These are phyloP conservation scores for Tethya wilhelma DNA, from an alignment of 37 sponge, comb jelly and placozoan species.

Conservation along the genomic window DNA sequence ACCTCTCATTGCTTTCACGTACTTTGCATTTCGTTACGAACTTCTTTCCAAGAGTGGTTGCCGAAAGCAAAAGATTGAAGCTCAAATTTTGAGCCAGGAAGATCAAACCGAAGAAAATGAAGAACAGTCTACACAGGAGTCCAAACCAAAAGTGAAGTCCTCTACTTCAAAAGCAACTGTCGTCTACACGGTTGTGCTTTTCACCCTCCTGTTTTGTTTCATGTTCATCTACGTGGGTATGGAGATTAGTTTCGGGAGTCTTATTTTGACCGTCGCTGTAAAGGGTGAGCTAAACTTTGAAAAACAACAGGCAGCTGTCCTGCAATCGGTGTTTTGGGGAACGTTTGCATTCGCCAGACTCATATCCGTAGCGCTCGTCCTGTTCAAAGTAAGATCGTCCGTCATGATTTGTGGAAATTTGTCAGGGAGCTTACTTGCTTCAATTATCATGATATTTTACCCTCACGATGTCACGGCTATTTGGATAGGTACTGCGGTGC, in stretches of 20 bases:
- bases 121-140: too few species aligned
- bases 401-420: constrained; percentile 40
- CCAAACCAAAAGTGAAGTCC: background rate
- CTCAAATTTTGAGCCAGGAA: too few species aligned
- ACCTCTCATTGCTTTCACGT: constrained; percentile 9
- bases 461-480: constrained; percentile 16
- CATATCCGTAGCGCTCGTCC: constrained; percentile 24
- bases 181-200: constrained; percentile 17
- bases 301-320: constrained; percentile 39
- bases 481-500: constrained; percentile 47
- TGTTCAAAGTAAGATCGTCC: constrained; percentile 39
- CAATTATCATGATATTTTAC: constrained; percentile 18
- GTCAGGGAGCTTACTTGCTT: constrained; percentile 39
- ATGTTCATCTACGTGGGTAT: constrained; percentile 54
- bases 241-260: constrained; percentile 58
- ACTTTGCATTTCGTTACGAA: constrained; percentile 16
- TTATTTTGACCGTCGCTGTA: constrained; percentile 64
- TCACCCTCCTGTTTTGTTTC: constrained; percentile 25
- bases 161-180: background rate
- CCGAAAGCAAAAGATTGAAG: too few species aligned
- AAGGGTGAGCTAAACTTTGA: constrained; percentile 43
- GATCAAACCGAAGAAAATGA: too few species aligned
- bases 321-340: constrained; percentile 69
- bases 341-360: constrained; percentile 51
- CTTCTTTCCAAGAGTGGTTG: too few species aligned